phyloP scores from a whole-genome alignment of 2,113 vertebrate species.

The Willisornis vidua region DNA sequence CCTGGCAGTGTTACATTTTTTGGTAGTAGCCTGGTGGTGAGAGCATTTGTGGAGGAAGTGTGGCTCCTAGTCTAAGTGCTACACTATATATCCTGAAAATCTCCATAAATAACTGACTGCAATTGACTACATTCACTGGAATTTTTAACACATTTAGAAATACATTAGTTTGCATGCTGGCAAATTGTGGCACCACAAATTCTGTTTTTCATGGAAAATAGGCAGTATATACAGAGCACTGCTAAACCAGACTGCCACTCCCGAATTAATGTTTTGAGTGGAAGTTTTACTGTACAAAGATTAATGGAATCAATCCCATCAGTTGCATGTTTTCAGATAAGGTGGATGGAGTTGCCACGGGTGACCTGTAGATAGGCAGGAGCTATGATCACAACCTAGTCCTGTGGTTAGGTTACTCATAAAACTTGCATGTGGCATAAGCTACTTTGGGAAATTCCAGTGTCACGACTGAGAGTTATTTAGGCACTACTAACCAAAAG shows the following conservation, averaged over 20 bases:
- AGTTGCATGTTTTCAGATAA: background rate
- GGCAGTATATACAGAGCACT: background rate
- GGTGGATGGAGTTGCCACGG: background rate
- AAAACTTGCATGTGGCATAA: background rate
- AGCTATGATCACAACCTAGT: background rate
- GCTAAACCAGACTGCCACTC: background rate
- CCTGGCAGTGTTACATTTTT: background rate
- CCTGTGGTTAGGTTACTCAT: background rate
- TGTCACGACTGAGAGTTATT: background rate
- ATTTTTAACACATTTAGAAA: background rate
- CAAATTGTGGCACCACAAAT: background rate
- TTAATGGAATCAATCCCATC: background rate
- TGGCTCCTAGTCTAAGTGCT: background rate
- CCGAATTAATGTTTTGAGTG: accelerated
- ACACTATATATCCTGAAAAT: background rate
- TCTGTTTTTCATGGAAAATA: background rate
- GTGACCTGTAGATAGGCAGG: background rate
- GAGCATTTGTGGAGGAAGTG: background rate
- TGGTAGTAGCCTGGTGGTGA: background rate
- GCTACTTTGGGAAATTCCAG: background rate
- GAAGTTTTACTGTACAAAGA: background rate
- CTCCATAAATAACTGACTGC: background rate
- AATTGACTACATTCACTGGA: background rate
- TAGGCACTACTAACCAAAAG: background rate
- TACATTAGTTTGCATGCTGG: background rate